These are phyloP conservation scores for Ochotona princeps DNA, from an alignment of 2,113 vertebrate genomes.

Conservation along the genomic window DNA sequence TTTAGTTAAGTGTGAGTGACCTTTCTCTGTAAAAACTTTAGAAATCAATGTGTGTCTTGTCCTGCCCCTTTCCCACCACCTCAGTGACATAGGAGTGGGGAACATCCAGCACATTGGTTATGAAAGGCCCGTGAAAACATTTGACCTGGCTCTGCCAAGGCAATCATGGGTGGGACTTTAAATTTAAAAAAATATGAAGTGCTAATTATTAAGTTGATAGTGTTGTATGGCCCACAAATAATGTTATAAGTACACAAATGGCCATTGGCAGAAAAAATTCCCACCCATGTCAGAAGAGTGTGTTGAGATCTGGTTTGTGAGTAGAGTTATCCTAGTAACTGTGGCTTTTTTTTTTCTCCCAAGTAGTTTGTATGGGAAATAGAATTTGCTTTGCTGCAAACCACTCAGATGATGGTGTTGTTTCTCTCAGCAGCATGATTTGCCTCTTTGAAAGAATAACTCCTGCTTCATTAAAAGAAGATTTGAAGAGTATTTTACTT, in stretches of 20 bases:
- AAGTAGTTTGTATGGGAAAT: too few species aligned
- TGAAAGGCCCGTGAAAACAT: too few species aligned
- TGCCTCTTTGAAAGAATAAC: background rate
- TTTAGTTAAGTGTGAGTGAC: background rate
- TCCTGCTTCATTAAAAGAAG: background rate
- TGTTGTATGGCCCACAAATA: too few species aligned
- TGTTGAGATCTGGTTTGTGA: background rate
- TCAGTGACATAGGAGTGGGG: background rate
- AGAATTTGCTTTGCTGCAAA: background rate
- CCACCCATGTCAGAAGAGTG: background rate
- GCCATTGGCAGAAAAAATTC: too few species aligned
- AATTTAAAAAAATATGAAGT: too few species aligned
- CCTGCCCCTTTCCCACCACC: background rate
- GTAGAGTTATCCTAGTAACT: background rate
- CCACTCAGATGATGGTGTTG: background rate
- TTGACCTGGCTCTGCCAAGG: too few species aligned
- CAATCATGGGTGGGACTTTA: too few species aligned
- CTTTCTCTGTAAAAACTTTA: background rate
- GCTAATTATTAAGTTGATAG: too few species aligned
- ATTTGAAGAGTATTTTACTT: background rate
- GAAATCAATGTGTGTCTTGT: background rate
- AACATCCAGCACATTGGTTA: too few species aligned
- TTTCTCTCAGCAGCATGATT: background rate
- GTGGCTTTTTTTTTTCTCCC: background rate
- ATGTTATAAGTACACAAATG: too few species aligned